These are phyloP conservation scores for Petrolisthes manimaculis DNA, from an alignment of 2,888 invertebrate genomes.

Conservation along the genomic window DNA sequence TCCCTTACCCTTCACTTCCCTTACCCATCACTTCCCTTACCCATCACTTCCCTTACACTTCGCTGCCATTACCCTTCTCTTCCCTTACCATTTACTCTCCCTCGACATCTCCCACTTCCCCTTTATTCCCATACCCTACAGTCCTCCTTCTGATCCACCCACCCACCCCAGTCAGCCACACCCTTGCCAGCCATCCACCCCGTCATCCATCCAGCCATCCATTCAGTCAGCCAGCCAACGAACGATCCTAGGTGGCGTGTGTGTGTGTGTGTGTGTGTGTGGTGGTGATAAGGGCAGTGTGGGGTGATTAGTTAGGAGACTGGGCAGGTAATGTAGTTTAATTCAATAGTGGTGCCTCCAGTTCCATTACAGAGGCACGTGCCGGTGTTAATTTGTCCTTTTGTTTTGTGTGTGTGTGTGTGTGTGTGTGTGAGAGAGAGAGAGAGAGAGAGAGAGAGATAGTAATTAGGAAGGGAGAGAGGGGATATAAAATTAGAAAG, in stretches of 20 bases:
- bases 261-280: no score
- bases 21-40: no score
- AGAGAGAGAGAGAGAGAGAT: not conserved
- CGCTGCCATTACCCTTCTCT: not conserved
- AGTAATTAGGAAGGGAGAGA: not conserved
- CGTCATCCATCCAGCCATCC: no score
- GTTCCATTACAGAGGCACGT: not conserved
- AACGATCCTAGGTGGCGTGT: constrained; percentile 24
- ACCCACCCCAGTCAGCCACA: not conserved
- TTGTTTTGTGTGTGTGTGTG: not conserved
- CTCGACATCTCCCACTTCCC: not conserved
- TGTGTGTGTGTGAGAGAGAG: not conserved
- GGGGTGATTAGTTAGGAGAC: constrained; percentile 25
- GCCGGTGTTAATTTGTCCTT: not conserved
- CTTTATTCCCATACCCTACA: no score
- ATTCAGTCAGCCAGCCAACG: not conserved
- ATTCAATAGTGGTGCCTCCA: constrained; percentile 14
- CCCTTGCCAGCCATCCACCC: not conserved
- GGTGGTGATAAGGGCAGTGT: constrained; percentile 14
- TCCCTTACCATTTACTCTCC: not conserved
- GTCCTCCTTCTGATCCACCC: no score
- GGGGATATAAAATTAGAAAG: not conserved
- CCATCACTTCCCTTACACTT: no score
- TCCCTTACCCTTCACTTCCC: not conserved
- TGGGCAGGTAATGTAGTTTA: constrained; percentile 30